Conservation (phyloP, 2,888 invertebrate species). For the Bibio marci region DNA sequence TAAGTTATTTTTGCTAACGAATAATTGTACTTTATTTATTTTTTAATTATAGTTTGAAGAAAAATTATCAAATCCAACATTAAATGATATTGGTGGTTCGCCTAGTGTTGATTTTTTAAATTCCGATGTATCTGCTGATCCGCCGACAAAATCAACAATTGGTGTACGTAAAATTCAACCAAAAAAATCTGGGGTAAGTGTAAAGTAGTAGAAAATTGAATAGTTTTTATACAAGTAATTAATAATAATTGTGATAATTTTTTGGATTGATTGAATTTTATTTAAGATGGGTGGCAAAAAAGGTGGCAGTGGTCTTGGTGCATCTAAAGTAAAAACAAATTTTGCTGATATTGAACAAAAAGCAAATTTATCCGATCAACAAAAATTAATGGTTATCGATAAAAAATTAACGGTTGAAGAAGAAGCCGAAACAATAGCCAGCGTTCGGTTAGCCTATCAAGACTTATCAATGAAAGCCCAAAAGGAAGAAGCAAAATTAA, state of each 20-base stretch:
- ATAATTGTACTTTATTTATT: too few relatives aligned
- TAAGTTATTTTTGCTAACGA: too few relatives aligned
- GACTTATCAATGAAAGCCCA: conserved; percentile 51
- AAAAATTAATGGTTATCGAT: conserved; percentile 30
- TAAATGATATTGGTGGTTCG: conserved; percentile 13
- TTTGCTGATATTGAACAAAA: conserved; percentile 89
- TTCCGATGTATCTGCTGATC: conserved; percentile 18
- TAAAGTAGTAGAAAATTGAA: too few relatives aligned
- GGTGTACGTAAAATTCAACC: conserved; percentile 49
- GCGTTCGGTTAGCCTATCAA: conserved; percentile 59
- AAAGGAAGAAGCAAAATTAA: conserved; percentile 54
- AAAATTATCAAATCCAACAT: too few relatives aligned
- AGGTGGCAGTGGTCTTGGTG: conserved; percentile 76
- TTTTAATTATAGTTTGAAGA: too few relatives aligned
- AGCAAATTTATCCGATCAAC: conserved; percentile 70
- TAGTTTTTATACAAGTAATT: conserved; percentile 2
- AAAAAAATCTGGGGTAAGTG: conserved; percentile 49
- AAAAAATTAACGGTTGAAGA: conserved; percentile 35
- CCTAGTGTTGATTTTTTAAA: conserved; percentile 27
- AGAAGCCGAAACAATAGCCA: conserved; percentile 50
- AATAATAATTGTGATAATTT: conserved; percentile 1
- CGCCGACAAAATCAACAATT: conserved; percentile 44
- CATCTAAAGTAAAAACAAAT: conserved; percentile 85
- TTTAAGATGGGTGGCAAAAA: conserved; percentile 64
- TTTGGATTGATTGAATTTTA: conserved; percentile 5